phyloP scores from a whole-genome alignment of 2,797 vertebrate genomes.

The Notoglanidium macrostoma region DNA sequence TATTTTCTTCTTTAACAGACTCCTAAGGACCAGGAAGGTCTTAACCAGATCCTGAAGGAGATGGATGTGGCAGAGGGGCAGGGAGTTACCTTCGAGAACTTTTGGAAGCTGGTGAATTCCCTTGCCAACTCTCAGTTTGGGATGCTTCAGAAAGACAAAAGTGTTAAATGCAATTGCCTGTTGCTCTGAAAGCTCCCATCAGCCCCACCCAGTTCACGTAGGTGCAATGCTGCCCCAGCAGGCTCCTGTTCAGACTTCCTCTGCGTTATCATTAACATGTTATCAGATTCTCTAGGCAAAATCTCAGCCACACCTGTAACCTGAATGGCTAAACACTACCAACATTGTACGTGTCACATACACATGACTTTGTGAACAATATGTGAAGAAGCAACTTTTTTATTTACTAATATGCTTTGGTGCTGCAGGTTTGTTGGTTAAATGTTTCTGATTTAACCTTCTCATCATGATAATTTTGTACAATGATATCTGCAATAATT shows the following conservation, averaged over 20 bases:
- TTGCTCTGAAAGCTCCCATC: slow-evolving; percentile 62
- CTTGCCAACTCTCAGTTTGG: slow-evolving; percentile 62
- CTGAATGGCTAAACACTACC: slow-evolving; percentile 21
- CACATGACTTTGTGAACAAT: slow-evolving; percentile 18
- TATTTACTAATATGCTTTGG: slow-evolving; percentile 45
- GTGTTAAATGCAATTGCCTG: slow-evolving; percentile 64
- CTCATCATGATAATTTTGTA: slow-evolving; percentile 24
- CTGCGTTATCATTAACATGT: slow-evolving; percentile 25
- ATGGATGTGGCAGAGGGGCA: slow-evolving; percentile 66
- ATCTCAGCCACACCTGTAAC: slow-evolving; percentile 23
- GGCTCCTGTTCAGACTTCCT: neutral
- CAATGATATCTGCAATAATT: slow-evolving; percentile 3
- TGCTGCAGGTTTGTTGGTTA: slow-evolving; percentile 48
- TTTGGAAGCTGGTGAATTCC: slow-evolving; percentile 73
- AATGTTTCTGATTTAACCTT: slow-evolving; percentile 16
- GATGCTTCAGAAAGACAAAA: slow-evolving; percentile 57
- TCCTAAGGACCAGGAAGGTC: slow-evolving; percentile 60
- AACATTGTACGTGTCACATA: slow-evolving; percentile 18
- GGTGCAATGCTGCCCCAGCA: slow-evolving; percentile 2
- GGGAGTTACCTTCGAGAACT: slow-evolving; percentile 68
- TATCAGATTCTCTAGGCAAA: slow-evolving; percentile 29
- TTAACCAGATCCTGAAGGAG: slow-evolving; percentile 64
- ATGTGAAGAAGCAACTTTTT: slow-evolving; percentile 34
- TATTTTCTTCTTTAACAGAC: slow-evolving; percentile 56
- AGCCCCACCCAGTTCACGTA: slow-evolving; percentile 1